These are phyloP conservation scores for Danio albolineatus DNA, from an alignment of 2,797 vertebrate species.

Conservation along the genomic window DNA sequence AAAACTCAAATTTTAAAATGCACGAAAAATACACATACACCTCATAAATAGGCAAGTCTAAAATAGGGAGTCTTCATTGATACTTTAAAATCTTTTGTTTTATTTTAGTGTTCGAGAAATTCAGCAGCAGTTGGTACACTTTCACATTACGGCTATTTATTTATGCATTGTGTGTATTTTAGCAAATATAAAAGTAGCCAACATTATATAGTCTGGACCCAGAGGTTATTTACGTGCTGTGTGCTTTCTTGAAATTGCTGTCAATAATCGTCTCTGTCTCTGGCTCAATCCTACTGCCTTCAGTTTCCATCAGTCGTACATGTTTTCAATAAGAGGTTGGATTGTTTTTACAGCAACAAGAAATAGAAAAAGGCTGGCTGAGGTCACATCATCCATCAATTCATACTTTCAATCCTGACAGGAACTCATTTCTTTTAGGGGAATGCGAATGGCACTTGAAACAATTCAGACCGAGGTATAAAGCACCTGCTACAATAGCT, in stretches of 20 bases:
- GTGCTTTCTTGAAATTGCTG: neutral
- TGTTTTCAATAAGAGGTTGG: slow-evolving; percentile 17
- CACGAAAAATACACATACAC: no score
- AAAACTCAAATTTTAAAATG: no score
- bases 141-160: no score
- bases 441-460: neutral
- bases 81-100: no score
- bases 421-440: neutral
- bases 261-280: slow-evolving; percentile 3
- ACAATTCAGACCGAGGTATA: neutral
- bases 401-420: slow-evolving; percentile 2
- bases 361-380: neutral
- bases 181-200: no score
- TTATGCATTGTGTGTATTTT: no score
- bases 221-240: no score
- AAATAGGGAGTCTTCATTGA: no score
- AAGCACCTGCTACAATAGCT: neutral
- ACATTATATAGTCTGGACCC: no score
- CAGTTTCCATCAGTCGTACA: neutral
- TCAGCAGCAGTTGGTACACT: no score
- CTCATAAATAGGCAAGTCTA: no score
- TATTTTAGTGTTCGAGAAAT: no score
- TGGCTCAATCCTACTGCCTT: neutral
- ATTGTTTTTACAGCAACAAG: slow-evolving; percentile 16
- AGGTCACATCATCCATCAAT: neutral